A percentile compares a stretch with the other conserved stretches of the same genome.
These are phyloP conservation scores for Meloidogyne chitwoodi DNA, from an alignment of 1,140 invertebrate species.

Conservation along the genomic window DNA sequence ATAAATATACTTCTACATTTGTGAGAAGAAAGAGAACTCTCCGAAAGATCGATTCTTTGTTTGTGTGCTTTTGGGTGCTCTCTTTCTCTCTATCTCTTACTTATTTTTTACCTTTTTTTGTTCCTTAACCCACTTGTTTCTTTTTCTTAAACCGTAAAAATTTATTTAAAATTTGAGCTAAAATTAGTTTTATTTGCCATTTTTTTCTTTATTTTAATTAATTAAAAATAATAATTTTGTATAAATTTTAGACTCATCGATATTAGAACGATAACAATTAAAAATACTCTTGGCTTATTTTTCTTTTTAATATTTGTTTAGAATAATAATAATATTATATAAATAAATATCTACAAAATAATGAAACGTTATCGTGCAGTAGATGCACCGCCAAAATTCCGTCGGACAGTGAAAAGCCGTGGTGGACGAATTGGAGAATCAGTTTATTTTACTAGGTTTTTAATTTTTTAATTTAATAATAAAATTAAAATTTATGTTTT, in stretches of 20 bases:
- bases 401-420: slow-evolving; percentile 38
- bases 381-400: slow-evolving; percentile 51
- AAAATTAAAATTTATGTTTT: slow-evolving; percentile 17
- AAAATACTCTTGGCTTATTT: neutral
- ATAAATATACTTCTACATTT: too few relatives aligned
- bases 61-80: neutral
- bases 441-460: slow-evolving; percentile 46
- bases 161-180: neutral
- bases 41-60: neutral
- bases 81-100: too few relatives aligned
- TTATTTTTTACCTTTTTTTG: neutral
- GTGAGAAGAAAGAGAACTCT: neutral
- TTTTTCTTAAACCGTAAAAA: neutral
- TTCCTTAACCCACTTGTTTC: neutral
- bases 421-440: slow-evolving; percentile 43
- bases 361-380: slow-evolving; percentile 45
- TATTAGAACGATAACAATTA: neutral
- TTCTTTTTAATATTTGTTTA: neutral
- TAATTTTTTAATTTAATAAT: too few relatives aligned
- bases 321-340: too few relatives aligned
- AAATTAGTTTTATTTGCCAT: neutral
- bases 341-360: slow-evolving; percentile 20
- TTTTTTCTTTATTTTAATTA: neutral
- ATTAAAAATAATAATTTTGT: neutral
- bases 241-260: neutral